These are phyloP conservation scores for Scaptodrosophila latifasciaeformis DNA, from an alignment of 2,888 invertebrate species.

Conservation along the genomic window DNA sequence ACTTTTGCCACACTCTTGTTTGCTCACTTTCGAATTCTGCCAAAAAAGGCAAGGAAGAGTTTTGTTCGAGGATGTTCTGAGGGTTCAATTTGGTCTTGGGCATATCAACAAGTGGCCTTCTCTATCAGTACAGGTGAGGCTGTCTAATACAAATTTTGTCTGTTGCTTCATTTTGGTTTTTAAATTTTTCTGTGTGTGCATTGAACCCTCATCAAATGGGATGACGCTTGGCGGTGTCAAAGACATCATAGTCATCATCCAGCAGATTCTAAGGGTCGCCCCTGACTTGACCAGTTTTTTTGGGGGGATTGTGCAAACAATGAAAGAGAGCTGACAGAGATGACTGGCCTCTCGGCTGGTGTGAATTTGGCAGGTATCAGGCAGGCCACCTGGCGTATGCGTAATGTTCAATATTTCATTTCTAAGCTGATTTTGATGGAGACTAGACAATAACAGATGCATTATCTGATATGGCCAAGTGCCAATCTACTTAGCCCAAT, in stretches of 20 bases:
- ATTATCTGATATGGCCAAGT: too few species aligned
- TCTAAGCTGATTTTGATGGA: too few species aligned
- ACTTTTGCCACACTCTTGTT: slow-evolving; percentile 42
- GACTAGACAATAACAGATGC: too few species aligned
- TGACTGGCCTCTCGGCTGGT: too few species aligned
- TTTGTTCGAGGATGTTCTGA: slow-evolving; percentile 8
- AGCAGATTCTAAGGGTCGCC: too few species aligned
- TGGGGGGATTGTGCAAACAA: slow-evolving; percentile 27
- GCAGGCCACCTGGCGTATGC: slow-evolving; percentile 33
- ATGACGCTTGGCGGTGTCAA: slow-evolving; percentile 52
- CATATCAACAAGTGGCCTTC: not conserved
- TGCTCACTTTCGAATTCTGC: slow-evolving; percentile 49
- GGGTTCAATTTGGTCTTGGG: not conserved
- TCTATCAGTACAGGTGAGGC: too few species aligned
- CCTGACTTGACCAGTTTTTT: too few species aligned
- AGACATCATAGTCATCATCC: slow-evolving; percentile 51
- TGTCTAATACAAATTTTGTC: too few species aligned
- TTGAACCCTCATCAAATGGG: slow-evolving; percentile 51
- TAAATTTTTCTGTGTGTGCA: slow-evolving; percentile 12
- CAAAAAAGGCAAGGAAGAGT: slow-evolving; percentile 24
- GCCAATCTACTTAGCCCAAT: too few species aligned
- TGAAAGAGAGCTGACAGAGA: too few species aligned
- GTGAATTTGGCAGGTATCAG: too few species aligned
- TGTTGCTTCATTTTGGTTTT: too few species aligned
- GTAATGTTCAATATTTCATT: slow-evolving; percentile 30